Evolutionary conservation across 2,888 invertebrate genomes (phyloP), one percentile per base, ranked within the genome.

Genomic region (Pseudoips prasinana): DNA sequence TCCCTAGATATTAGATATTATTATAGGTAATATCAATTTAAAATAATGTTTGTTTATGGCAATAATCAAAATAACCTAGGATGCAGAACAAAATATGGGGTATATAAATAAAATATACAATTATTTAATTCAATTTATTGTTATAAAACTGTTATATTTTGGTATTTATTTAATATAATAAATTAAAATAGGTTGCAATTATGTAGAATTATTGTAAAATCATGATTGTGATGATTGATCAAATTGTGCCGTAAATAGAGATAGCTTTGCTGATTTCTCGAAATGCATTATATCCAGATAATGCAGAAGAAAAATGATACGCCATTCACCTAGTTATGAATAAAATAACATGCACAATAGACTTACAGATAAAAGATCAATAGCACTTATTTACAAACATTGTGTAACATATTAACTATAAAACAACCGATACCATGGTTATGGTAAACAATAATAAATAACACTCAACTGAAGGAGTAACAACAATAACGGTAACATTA

Each of bases 401-500:
- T 71, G 43, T 53, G 58, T 67, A 67, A 52, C 33, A 63, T 53
- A 65, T 57, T 52, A 73, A 68, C 64, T 69, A 73, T 62, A 64
- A 78, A 74, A 77, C 71, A 72, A 71, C 55, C 66, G 42, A 65
- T 75, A 82, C 73, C 73, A 68, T 68, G 40, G 44, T 29, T 41
- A 69, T 65, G 75, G 77, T 81, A 80, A 77, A 74, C 64, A 74
- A 70, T 68, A 80, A 84, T 85, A 85, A 86, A 83, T 82, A 80
- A 75, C 75, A 79, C 67, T 61, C 73, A 73, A 72, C 58, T 71
- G 69, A 76, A 78, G 77, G 56, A 78, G 64, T 73, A 85, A 86
- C 77, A 87, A 77, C 64, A 81, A 83, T 74, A 85, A 81, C 66
- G 79, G 84, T 86, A 87, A 86, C 84, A 73, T 76, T 78, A 75